Evolutionary conservation across 2,888 invertebrate genomes (phyloP).

Genomic region (Metalampra italica): DNA sequence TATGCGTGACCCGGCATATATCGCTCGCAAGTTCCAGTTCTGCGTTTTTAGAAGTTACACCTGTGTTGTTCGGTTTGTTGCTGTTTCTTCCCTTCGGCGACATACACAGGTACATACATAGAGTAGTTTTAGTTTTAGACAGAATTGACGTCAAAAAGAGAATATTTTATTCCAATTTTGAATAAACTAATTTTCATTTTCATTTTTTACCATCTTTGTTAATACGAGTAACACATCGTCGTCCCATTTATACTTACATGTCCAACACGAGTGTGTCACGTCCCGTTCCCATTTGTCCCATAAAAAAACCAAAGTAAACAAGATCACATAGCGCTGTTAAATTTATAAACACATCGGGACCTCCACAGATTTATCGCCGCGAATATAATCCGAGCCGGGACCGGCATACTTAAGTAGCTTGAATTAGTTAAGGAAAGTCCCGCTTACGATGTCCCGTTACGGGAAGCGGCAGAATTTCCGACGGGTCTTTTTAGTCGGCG

Average conservation of each 20-base stretch:
- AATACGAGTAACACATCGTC: not conserved
- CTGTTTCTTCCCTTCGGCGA: too few relatives aligned
- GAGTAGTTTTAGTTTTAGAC: too few relatives aligned
- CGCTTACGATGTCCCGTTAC: slow-evolving; percentile 20
- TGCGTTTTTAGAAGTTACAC: too few relatives aligned
- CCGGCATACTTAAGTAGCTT: slow-evolving; percentile 44
- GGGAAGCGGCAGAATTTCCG: not conserved
- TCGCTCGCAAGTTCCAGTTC: too few relatives aligned
- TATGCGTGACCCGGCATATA: too few relatives aligned
- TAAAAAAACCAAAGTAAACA: slow-evolving; percentile 2
- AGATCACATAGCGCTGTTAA: slow-evolving; percentile 10
- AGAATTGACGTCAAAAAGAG: too few relatives aligned
- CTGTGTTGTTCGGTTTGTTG: too few relatives aligned
- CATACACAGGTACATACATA: too few relatives aligned
- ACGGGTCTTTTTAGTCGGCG: not conserved
- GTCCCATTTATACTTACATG: not conserved
- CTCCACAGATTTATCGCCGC: slow-evolving; percentile 46
- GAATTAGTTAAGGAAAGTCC: slow-evolving; percentile 47
- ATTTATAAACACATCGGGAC: slow-evolving; percentile 33
- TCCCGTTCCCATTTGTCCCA: not conserved
- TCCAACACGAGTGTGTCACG: slow-evolving; percentile 2
- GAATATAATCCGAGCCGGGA: slow-evolving; percentile 39
- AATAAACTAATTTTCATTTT: too few relatives aligned
- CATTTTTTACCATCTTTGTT: too few relatives aligned
- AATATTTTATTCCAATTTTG: too few relatives aligned